Evolutionary conservation across 2,888 invertebrate genomes (phyloP).

Genomic region (Cantharis rustica): DNA sequence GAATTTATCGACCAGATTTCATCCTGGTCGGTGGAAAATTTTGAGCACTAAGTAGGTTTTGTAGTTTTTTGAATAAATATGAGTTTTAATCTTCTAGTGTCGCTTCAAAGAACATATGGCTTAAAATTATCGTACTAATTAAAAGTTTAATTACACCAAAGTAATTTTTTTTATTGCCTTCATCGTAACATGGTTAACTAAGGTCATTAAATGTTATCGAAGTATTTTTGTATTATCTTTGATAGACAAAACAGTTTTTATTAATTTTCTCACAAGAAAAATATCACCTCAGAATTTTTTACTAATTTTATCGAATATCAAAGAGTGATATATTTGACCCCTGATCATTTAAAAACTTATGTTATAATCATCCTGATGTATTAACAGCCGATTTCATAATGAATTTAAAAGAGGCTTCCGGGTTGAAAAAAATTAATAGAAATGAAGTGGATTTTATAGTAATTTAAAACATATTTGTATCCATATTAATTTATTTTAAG

Average conservation of each 20-base stretch:
- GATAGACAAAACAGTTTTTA: neutral
- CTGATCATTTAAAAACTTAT: neutral
- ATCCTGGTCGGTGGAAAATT: no score
- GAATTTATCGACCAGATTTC: no score
- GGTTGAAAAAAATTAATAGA: neutral
- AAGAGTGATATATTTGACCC: neutral
- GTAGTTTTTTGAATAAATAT: no score
- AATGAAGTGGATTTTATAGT: no score
- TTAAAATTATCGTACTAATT: neutral
- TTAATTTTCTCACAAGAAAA: neutral
- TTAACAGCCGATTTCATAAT: neutral
- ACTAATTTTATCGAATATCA: neutral
- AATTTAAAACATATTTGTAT: no score
- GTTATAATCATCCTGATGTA: no score
- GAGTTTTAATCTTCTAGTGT: no score
- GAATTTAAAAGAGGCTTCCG: neutral
- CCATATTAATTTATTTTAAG: no score
- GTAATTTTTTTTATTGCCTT: neutral
- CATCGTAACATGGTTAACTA: neutral
- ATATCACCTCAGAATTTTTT: neutral
- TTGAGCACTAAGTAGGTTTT: no score
- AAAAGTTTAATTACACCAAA: neutral
- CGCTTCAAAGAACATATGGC: neutral
- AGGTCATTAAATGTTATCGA: neutral
- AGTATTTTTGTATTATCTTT: neutral